Conservation (phyloP, 2,888 invertebrate species). For the Dorcus parallelipipedus region DNA sequence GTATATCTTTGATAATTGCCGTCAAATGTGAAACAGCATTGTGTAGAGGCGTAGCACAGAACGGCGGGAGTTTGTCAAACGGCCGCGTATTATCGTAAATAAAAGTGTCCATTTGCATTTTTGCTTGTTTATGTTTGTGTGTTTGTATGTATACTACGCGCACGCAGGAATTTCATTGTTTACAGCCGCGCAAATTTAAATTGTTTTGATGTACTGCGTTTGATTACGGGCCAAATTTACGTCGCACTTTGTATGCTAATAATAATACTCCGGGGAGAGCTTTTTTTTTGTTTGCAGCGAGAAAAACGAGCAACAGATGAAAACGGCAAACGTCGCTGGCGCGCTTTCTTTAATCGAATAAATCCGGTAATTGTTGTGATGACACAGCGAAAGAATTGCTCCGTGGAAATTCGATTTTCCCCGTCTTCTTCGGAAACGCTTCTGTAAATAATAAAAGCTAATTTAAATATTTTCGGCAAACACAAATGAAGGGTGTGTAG, state of each 20-base stretch:
- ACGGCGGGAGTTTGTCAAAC: background rate
- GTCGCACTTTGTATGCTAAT: conserved; percentile 16
- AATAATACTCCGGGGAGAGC: background rate
- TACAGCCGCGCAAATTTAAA: background rate
- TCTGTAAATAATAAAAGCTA: too few species aligned
- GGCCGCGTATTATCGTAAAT: conserved; percentile 14
- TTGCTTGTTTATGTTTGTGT: conserved; percentile 5
- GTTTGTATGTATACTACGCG: conserved; percentile 1
- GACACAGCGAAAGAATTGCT: too few species aligned
- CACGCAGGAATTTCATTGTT: background rate
- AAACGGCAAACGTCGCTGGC: too few species aligned
- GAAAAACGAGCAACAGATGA: background rate
- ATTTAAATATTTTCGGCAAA: background rate
- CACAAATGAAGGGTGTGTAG: too few species aligned
- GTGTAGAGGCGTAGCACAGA: conserved; percentile 7
- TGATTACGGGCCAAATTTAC: conserved; percentile 12
- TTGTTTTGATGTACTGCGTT: conserved; percentile 15
- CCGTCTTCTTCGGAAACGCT: too few species aligned
- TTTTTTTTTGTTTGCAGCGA: background rate
- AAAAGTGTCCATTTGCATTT: conserved; percentile 10
- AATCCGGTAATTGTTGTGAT: too few species aligned
- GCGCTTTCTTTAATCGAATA: too few species aligned
- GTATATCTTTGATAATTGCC: conserved; percentile 15
- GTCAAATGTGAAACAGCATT: conserved; percentile 13
- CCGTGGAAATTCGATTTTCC: too few species aligned